Conservation (phyloP, 2,113 vertebrate species). For the Vicugna pacos region DNA sequence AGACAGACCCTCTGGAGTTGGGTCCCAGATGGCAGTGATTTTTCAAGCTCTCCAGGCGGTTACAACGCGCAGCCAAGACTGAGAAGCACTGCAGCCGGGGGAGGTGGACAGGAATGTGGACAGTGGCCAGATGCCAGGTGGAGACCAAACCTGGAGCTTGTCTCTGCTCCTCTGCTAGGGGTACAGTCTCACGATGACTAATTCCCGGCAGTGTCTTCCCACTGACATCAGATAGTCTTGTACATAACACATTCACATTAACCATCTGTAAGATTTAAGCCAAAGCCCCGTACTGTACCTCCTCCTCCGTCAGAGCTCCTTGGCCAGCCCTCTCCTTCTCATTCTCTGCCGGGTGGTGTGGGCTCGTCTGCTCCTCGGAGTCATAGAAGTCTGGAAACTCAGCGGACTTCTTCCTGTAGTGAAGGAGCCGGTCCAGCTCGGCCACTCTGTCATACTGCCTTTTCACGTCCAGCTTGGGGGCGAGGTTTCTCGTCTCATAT, state of each 20-base stretch:
- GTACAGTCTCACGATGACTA: background rate
- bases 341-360: slow-evolving; percentile 5
- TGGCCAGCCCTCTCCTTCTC: slow-evolving; percentile 85
- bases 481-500: slow-evolving; percentile 69
- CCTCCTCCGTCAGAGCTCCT: slow-evolving; percentile 88
- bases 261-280: background rate
- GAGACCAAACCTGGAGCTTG: background rate
- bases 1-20: background rate
- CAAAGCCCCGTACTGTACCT: slow-evolving; percentile 87
- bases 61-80: background rate
- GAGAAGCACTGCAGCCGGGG: background rate
- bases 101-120: background rate
- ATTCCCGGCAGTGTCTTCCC: background rate
- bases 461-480: slow-evolving; percentile 74
- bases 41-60: background rate
- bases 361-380: slow-evolving; percentile 84
- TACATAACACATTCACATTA: background rate
- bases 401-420: slow-evolving; percentile 91
- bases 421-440: slow-evolving; percentile 91
- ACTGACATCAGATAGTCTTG: background rate
- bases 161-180: background rate
- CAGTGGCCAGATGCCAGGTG: background rate
- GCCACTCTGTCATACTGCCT: slow-evolving; percentile 89
- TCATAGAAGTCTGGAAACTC: slow-evolving; percentile 89
- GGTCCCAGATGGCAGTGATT: background rate